Evolutionary conservation across 1,140 invertebrate species (phyloP), one percentile per base, ranked within the genome.

Genomic region (Pygmarrhopalites habei): DNA sequence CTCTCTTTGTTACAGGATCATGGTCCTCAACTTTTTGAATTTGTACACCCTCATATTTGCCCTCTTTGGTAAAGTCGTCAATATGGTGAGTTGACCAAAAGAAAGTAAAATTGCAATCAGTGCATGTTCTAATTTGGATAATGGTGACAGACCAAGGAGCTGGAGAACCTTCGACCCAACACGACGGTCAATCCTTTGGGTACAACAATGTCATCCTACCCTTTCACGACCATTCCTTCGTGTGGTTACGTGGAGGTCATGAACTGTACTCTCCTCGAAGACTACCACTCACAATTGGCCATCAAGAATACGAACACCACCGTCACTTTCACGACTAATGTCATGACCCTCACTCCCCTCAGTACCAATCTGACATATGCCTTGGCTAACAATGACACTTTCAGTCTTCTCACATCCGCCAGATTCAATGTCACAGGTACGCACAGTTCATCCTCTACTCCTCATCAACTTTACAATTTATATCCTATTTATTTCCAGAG

Each of bases 31-130:
- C 79, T 81, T 98, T 55, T 77, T 98, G 23, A 98, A 97, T 76
- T 82, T 98, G 68, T 95, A 95, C 73, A 94, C 94, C 0, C 78
- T 98, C 29, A 95, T 96, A 73, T 88, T 96, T 74, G 91, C 94
- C 0, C 80, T 95, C n/a, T 97, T 97, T 75, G 86, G 84, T 59
- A 95, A 94, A 78, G 92, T 95, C 60, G 81, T 83, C 65, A 81
- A 84, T 46, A 92, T 94, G 84, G 87, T 88, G 21, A 78, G 80
- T 21, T 51, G 47, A 23, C 47, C 15, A 51, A 12, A 17, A 51
- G 19, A 17, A 23, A 23, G 23, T 17, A 23, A 51, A n/a, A 35
- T 14, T 39, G 10, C 15, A 35, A 14, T 12, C 19, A 4, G 5
- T 32, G 7, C 29, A 32, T 25, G 55, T 39, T 39, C 41, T 0